Evolutionary conservation across 2,113 vertebrate genomes (phyloP).

Genomic region (Pithys albifrons): DNA sequence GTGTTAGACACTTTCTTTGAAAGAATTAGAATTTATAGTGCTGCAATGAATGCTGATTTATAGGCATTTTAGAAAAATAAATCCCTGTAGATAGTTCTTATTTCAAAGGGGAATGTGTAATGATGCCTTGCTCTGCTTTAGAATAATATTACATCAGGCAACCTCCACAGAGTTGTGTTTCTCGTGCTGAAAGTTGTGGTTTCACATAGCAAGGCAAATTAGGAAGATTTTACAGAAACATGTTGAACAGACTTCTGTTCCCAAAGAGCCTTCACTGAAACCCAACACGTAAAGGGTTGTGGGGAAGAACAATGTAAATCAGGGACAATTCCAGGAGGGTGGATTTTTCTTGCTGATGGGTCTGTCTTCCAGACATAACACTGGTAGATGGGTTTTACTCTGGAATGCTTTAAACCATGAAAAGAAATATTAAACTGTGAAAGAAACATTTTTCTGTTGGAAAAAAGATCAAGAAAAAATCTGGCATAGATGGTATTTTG

Average conservation of each 20-base stretch:
- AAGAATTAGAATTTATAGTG: slow-evolving; percentile 62
- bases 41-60: slow-evolving; percentile 66
- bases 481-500: neutral
- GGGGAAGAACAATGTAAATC: neutral
- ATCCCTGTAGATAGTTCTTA: slow-evolving; percentile 11
- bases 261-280: neutral
- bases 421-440: neutral
- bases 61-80: slow-evolving; percentile 30
- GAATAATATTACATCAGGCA: neutral
- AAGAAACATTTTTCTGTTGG: neutral
- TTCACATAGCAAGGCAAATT: neutral
- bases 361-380: neutral
- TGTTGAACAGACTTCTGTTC: neutral
- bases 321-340: neutral
- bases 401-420: neutral
- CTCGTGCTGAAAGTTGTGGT: neutral
- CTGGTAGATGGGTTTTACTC: neutral
- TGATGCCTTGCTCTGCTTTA: slow-evolving; percentile 9
- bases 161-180: neutral
- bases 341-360: neutral
- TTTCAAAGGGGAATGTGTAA: slow-evolving; percentile 38
- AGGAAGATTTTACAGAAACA: neutral
- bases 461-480: neutral
- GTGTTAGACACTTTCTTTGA: slow-evolving; percentile 30
- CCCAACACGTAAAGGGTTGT: neutral